Evolutionary conservation across 2,797 vertebrate species (phyloP).

Genomic region (Etheostoma nigrum): DNA sequence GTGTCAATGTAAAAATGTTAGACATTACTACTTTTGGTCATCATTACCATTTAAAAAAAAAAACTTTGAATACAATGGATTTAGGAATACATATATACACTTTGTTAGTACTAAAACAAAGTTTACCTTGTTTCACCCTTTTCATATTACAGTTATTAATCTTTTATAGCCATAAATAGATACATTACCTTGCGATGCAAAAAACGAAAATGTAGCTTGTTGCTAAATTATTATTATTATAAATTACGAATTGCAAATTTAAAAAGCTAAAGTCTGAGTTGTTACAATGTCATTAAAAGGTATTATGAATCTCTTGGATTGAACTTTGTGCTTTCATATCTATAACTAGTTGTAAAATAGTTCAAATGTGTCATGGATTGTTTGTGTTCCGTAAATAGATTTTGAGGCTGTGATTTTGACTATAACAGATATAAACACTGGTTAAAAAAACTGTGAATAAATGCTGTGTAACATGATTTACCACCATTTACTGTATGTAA

Average conservation of each 20-base stretch:
- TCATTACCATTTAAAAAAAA: constrained; percentile 1
- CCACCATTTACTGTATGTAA: background rate
- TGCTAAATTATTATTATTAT: background rate
- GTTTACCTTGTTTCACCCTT: background rate
- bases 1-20: constrained; percentile 1
- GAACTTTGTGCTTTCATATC: background rate
- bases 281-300: background rate
- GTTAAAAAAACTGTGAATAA: background rate
- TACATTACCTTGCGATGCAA: too few relatives aligned
- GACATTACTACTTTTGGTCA: background rate
- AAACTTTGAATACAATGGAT: background rate
- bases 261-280: background rate
- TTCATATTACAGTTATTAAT: background rate
- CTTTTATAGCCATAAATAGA: too few relatives aligned
- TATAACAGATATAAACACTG: background rate
- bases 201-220: too few relatives aligned
- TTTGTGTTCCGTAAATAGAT: background rate
- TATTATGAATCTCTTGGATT: background rate
- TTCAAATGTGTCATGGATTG: background rate
- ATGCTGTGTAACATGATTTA: background rate
- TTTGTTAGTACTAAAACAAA: background rate
- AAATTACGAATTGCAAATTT: background rate
- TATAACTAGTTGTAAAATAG: background rate
- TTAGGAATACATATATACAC: background rate
- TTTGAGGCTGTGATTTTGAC: background rate